Base-by-base conservation (phyloP, 1,140 invertebrate species). In the Achroia grisella region DNA sequence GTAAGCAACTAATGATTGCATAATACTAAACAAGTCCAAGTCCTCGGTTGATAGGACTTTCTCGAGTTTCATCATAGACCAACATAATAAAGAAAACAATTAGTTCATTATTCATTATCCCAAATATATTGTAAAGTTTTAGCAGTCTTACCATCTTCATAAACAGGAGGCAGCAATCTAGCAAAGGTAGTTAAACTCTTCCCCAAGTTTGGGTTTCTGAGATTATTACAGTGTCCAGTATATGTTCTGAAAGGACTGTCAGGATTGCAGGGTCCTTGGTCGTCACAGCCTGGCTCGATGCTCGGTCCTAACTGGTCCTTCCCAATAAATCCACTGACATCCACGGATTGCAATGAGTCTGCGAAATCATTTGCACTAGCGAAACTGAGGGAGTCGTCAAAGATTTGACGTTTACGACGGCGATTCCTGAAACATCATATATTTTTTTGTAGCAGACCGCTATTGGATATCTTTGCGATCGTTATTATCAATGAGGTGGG, bases 151-250 rank as follows among this genome's bases (percentile, higher is more conserved):
- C 95, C 94, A 74, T 98, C 95, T 78, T 97, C 95, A 75, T 98
- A 98, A 9, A 90, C 90, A 1, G 96, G 92, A 0, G 95, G 94
- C 32, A 97, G 68, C 35, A 98, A 86, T 56, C 97, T 89, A 0
- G 94, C 92, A 73, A 98, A 97, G 0, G 94, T 94, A 0, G 94
- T 95, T 48, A 96, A 85, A 56, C 93, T 93, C 71, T 95, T 94
- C 2, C 95, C 97, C 50, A 93, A 91, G 48, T 90, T 91, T 0
- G 96, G 96, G 66, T 96, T 93, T 8, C 92, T 88, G 4, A 98
- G 74, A 73, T 98, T 98, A 68, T 98, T 98, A 64, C 97, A 98
- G 59, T 95, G 92, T 2, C 96, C 97, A 0, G 93, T 94, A 27
- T 92, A 88, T 0, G 92, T 93, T 52, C 96, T 89, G 82, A 94